A percentile compares a stretch with the other conserved stretches of the same genome.
Conservation (phyloP, 2,888 invertebrate genomes). For the Diarsia brunnea region DNA sequence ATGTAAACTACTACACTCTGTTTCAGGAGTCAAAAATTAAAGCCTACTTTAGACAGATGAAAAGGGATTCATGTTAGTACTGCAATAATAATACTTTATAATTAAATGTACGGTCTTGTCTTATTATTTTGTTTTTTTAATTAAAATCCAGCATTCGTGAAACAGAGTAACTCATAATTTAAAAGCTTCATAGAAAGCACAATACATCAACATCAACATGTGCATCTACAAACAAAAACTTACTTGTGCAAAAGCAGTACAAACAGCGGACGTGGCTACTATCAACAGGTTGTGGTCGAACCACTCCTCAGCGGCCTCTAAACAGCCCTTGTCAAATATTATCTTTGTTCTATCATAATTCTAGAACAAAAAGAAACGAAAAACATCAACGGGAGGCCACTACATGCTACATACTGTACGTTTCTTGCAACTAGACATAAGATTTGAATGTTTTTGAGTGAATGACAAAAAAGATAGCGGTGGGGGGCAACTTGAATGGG, state of each 20-base stretch:
- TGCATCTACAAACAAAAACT: slow-evolving; percentile 85
- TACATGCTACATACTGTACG: slow-evolving; percentile 40
- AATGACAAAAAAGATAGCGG: not conserved
- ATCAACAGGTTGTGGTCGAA: slow-evolving; percentile 98
- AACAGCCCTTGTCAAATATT: slow-evolving; percentile 98
- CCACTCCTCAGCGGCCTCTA: slow-evolving; percentile 98
- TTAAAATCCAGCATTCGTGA: not conserved
- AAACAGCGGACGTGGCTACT: slow-evolving; percentile 97
- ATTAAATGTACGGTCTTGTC: not conserved
- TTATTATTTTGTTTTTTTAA: not conserved
- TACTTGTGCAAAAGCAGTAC: slow-evolving; percentile 98
- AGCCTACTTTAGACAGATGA: no score
- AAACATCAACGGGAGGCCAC: slow-evolving; percentile 66
- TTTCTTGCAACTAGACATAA: not conserved
- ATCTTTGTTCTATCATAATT: slow-evolving; percentile 95
- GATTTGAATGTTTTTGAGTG: not conserved
- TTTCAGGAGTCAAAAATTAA: not conserved
- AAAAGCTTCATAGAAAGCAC: slow-evolving; percentile 21
- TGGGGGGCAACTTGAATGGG: not conserved
- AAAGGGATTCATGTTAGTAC: no score
- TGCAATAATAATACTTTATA: not conserved
- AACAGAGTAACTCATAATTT: slow-evolving; percentile 10
- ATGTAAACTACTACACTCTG: not conserved
- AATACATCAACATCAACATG: slow-evolving; percentile 39
- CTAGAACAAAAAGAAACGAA: slow-evolving; percentile 90